Conservation (phyloP, 2,797 vertebrate species). For the Gouania willdenowi region DNA sequence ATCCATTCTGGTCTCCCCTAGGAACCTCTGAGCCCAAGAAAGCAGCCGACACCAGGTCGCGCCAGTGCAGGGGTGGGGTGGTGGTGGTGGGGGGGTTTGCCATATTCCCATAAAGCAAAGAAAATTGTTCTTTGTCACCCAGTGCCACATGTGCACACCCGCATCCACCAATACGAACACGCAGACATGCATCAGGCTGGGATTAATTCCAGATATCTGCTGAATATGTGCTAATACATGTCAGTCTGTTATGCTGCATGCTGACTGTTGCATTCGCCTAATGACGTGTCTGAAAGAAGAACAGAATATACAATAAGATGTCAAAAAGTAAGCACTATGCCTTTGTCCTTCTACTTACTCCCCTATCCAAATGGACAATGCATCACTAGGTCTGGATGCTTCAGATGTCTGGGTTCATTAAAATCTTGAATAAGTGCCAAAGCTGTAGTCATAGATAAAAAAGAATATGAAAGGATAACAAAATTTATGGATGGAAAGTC, state of each 20-base stretch:
- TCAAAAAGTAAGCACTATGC: conserved; percentile 56
- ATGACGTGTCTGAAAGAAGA: conserved; percentile 58
- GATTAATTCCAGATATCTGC: conserved; percentile 49
- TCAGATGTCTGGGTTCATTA: conserved; percentile 82
- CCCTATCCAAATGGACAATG: conserved; percentile 78
- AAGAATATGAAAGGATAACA: conserved; percentile 77
- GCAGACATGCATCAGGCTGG: conserved; percentile 13
- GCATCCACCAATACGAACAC: conserved; percentile 5
- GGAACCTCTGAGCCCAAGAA: conserved; percentile 77
- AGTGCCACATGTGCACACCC: conserved; percentile 33
- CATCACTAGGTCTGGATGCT: conserved; percentile 77
- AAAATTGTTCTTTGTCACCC: conserved; percentile 68
- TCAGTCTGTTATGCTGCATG: conserved; percentile 59
- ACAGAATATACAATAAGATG: conserved; percentile 70
- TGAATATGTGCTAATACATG: conserved; percentile 55
- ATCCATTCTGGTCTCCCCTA: conserved; percentile 80
- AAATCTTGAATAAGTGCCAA: conserved; percentile 81
- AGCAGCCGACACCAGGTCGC: conserved; percentile 71
- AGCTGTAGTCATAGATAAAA: conserved; percentile 77
- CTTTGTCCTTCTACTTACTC: conserved; percentile 60
- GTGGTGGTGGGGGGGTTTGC: too few species aligned
- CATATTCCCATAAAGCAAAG: conserved; percentile 58
- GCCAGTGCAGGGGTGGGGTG: conserved; percentile 65
- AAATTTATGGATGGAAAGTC: conserved; percentile 82
- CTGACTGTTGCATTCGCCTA: conserved; percentile 59